phyloP scores from a whole-genome alignment of 2,797 vertebrate species.

The Ceyx erithaca region DNA sequence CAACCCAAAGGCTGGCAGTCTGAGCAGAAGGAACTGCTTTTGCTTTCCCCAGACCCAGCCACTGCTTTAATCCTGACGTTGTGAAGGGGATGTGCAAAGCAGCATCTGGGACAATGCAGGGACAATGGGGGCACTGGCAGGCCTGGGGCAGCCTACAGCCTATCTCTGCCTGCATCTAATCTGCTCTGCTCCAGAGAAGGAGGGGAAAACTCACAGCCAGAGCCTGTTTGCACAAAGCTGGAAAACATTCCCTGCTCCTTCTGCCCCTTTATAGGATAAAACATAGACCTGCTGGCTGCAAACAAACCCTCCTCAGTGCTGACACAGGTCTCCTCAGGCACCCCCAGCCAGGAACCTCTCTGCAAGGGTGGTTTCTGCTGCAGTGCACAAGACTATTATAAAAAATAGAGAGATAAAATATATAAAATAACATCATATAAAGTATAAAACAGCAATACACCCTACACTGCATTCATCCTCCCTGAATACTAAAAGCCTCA shows the following conservation, averaged over 20 bases:
- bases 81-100: background rate
- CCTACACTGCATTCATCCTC: background rate
- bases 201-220: constrained; percentile 37
- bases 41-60: background rate
- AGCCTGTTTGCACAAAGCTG: background rate
- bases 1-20: background rate
- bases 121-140: background rate
- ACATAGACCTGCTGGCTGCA: background rate
- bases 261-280: background rate
- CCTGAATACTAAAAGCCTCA: constrained; percentile 10
- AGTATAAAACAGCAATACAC: background rate
- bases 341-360: background rate
- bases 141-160: background rate
- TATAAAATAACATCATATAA: too few relatives aligned
- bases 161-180: constrained; percentile 49
- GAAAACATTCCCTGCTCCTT: background rate
- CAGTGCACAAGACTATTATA: background rate
- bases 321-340: background rate
- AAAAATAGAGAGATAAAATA: too few relatives aligned
- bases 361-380: background rate
- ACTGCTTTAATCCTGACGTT: constrained; percentile 37
- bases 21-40: constrained; percentile 31
- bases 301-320: background rate
- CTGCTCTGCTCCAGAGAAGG: constrained; percentile 32
- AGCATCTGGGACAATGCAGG: constrained; percentile 6